Conservation (phyloP, 2,888 invertebrate species). For the Phragmatobia fuliginosa region DNA sequence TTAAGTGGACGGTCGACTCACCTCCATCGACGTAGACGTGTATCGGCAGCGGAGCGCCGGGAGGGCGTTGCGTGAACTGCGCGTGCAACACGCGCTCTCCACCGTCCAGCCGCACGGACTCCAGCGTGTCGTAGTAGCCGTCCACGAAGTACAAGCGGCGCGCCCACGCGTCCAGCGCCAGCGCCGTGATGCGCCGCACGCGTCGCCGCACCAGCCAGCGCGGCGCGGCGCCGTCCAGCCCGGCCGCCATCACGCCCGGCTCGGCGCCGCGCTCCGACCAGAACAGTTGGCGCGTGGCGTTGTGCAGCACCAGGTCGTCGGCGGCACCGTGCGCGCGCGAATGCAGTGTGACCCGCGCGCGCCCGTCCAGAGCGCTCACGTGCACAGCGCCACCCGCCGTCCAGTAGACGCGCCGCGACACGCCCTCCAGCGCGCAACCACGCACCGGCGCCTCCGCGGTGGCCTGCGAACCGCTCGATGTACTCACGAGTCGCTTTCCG, state of each 20-base stretch:
- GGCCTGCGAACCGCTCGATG: background rate
- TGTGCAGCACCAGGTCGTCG: conserved; percentile 90
- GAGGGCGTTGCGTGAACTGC: conserved; percentile 56
- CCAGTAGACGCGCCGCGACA: conserved; percentile 90
- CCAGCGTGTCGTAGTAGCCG: conserved; percentile 91
- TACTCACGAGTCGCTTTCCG: background rate
- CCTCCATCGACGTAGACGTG: conserved; percentile 36
- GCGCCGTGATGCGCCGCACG: conserved; percentile 91
- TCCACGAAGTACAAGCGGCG: conserved; percentile 94
- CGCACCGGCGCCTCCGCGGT: conserved; percentile 88
- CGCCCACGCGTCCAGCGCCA: conserved; percentile 91
- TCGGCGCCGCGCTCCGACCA: conserved; percentile 91
- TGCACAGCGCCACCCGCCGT: conserved; percentile 74
- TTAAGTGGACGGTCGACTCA: conserved; percentile 1
- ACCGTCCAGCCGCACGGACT: conserved; percentile 90
- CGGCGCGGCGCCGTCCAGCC: conserved; percentile 88
- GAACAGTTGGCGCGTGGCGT: conserved; percentile 89
- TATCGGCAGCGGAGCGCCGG: conserved; percentile 33
- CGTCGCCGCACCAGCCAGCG: conserved; percentile 87
- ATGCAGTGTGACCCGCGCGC: conserved; percentile 84
- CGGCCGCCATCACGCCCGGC: conserved; percentile 88
- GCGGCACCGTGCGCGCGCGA: conserved; percentile 87
- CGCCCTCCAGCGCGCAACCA: conserved; percentile 91
- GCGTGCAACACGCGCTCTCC: conserved; percentile 82
- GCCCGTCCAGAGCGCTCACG: conserved; percentile 85